Conservation (phyloP, 2,888 invertebrate genomes). For the Shargacucullia verbasci region DNA sequence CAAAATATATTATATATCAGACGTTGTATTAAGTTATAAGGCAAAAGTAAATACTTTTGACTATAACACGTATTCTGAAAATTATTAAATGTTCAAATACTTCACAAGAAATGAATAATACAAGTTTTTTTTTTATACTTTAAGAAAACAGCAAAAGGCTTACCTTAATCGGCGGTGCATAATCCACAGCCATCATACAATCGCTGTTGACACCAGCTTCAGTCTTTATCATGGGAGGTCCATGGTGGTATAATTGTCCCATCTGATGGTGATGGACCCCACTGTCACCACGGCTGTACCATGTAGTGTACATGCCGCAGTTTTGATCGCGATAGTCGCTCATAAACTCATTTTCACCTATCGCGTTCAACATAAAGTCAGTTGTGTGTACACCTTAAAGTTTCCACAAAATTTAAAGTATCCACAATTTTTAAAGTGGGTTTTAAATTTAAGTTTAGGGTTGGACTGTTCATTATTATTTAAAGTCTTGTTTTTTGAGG, state of each 20-base stretch:
- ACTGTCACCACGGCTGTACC: slow-evolving; percentile 87
- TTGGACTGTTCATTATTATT: slow-evolving; percentile 36
- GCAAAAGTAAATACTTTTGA: too few species aligned
- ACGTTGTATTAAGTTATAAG: too few species aligned
- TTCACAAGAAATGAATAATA: too few species aligned
- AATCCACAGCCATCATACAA: slow-evolving; percentile 91
- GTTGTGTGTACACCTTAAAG: slow-evolving; percentile 7
- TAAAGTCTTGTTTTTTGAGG: slow-evolving; percentile 3
- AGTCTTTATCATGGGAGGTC: slow-evolving; percentile 90
- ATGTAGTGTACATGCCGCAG: slow-evolving; percentile 87
- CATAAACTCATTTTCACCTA: slow-evolving; percentile 77
- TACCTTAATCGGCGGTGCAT: slow-evolving; percentile 91
- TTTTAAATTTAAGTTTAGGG: neutral
- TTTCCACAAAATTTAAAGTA: slow-evolving; percentile 24
- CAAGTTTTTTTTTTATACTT: too few species aligned
- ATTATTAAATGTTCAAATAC: too few species aligned
- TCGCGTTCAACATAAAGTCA: slow-evolving; percentile 59
- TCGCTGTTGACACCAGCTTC: slow-evolving; percentile 90
- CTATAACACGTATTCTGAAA: too few species aligned
- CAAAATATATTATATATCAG: too few species aligned
- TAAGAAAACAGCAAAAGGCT: slow-evolving; percentile 48
- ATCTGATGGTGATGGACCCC: slow-evolving; percentile 88
- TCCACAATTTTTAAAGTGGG: slow-evolving; percentile 14
- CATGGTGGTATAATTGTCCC: slow-evolving; percentile 88
- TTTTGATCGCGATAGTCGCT: slow-evolving; percentile 81